A percentile compares a stretch with the other conserved stretches of the same genome.
These are phyloP conservation scores for Coracopsis vasa DNA, from an alignment of 2,113 vertebrate species.

Conservation along the genomic window DNA sequence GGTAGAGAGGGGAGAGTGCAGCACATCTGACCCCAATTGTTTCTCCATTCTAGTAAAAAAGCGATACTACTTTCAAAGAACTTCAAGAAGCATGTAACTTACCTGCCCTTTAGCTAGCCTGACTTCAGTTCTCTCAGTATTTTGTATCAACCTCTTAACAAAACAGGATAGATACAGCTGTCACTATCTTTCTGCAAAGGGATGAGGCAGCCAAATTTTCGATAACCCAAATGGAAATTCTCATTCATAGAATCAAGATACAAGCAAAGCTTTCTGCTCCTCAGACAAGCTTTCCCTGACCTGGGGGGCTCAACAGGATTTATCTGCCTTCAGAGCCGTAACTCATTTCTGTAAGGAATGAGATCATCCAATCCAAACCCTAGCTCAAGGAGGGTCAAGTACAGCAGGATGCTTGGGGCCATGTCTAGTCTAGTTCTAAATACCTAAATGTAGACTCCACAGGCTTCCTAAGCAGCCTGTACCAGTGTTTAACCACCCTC, in stretches of 20 bases:
- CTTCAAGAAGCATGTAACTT: neutral
- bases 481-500: neutral
- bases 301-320: neutral
- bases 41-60: neutral
- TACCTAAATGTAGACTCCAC: neutral
- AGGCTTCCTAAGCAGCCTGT: neutral
- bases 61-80: neutral
- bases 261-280: neutral
- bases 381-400: neutral
- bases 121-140: neutral
- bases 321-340: neutral
- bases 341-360: neutral
- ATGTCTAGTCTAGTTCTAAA: neutral
- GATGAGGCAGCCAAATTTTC: neutral
- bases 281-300: neutral
- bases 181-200: neutral
- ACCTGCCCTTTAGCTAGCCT: neutral
- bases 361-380: neutral
- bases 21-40: neutral
- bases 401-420: neutral
- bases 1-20: neutral
- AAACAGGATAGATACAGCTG: neutral
- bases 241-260: neutral
- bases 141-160: neutral
- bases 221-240: neutral